Evolutionary conservation across 2,888 invertebrate species (phyloP).

Genomic region (Athalia rosae): DNA sequence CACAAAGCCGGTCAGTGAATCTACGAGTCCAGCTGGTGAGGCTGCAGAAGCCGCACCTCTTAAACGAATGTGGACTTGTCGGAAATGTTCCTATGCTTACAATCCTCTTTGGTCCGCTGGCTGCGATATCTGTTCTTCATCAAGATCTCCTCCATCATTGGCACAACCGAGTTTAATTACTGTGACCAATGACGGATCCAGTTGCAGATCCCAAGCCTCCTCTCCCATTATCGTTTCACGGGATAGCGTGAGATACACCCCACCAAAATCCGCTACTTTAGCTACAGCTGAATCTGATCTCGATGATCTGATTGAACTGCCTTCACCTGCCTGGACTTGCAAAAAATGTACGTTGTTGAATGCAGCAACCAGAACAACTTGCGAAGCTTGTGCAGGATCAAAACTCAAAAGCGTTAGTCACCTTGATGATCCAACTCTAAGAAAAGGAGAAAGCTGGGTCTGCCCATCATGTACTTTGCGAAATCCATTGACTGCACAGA

Average conservation of each 20-base stretch:
- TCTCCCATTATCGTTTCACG: slow-evolving; percentile 71
- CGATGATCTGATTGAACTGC: slow-evolving; percentile 79
- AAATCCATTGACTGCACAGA: slow-evolving; percentile 81
- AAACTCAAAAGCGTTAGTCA: slow-evolving; percentile 82
- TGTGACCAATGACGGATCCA: slow-evolving; percentile 76
- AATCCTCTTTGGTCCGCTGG: slow-evolving; percentile 86
- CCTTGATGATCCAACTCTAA: slow-evolving; percentile 81
- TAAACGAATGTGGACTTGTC: slow-evolving; percentile 89
- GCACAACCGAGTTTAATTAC: slow-evolving; percentile 83
- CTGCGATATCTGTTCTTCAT: slow-evolving; percentile 89
- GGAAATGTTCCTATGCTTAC: slow-evolving; percentile 91
- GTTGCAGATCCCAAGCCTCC: slow-evolving; percentile 66
- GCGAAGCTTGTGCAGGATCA: slow-evolving; percentile 92
- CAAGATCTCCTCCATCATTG: slow-evolving; percentile 78
- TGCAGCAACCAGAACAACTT: slow-evolving; percentile 81
- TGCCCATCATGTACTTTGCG: slow-evolving; percentile 86
- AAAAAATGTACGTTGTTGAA: slow-evolving; percentile 92
- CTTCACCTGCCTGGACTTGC: slow-evolving; percentile 83
- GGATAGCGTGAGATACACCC: slow-evolving; percentile 72
- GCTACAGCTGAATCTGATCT: slow-evolving; percentile 73
- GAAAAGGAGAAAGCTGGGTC: slow-evolving; percentile 84
- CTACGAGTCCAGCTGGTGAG: slow-evolving; percentile 67
- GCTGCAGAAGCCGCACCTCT: slow-evolving; percentile 61
- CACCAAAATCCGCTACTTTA: slow-evolving; percentile 70
- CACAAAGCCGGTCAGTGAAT: slow-evolving; percentile 64